phyloP scores from a whole-genome alignment of 2,113 vertebrate genomes.

The Oncorhynchus nerka region DNA sequence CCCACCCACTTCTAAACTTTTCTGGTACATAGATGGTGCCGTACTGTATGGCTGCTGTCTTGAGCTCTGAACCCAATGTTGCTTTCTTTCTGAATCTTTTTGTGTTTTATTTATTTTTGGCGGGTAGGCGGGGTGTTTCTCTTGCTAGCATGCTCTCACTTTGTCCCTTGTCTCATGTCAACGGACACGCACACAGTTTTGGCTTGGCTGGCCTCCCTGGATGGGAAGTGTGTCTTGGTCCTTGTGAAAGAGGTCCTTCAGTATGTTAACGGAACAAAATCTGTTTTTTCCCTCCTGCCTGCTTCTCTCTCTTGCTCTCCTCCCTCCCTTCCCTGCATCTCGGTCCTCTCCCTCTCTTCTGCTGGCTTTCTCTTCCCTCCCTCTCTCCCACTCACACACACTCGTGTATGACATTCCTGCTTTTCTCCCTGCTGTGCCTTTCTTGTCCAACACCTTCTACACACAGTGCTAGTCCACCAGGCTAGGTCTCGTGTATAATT shows the following conservation, averaged over 20 bases:
- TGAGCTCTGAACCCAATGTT: too few relatives aligned
- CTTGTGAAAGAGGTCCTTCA: constrained; percentile 31
- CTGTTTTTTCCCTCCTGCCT: constrained; percentile 6
- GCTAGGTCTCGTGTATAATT: constrained; percentile 44
- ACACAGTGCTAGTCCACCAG: neutral
- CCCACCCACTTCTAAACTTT: neutral
- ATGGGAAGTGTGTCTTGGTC: constrained; percentile 26
- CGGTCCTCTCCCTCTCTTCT: neutral
- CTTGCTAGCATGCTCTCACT: neutral
- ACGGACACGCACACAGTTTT: neutral
- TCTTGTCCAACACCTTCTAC: constrained; percentile 32
- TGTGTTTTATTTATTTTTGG: too few relatives aligned
- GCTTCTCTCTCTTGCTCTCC: constrained; percentile 21
- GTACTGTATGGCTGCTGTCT: too few relatives aligned
- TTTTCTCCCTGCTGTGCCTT: constrained; percentile 37
- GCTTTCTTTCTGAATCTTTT: too few relatives aligned
- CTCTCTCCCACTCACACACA: neutral
- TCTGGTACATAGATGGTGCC: too few relatives aligned
- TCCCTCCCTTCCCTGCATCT: constrained; percentile 28
- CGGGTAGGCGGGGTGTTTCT: neutral
- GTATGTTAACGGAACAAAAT: constrained; percentile 37
- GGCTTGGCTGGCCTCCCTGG: constrained; percentile 9
- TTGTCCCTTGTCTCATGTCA: neutral
- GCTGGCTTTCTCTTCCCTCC: neutral
- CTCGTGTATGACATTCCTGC: constrained; percentile 22